A percentile compares a stretch with the other conserved stretches of the same genome.
Conservation (phyloP, 2,888 invertebrate species). For the Andrena bicolor region DNA sequence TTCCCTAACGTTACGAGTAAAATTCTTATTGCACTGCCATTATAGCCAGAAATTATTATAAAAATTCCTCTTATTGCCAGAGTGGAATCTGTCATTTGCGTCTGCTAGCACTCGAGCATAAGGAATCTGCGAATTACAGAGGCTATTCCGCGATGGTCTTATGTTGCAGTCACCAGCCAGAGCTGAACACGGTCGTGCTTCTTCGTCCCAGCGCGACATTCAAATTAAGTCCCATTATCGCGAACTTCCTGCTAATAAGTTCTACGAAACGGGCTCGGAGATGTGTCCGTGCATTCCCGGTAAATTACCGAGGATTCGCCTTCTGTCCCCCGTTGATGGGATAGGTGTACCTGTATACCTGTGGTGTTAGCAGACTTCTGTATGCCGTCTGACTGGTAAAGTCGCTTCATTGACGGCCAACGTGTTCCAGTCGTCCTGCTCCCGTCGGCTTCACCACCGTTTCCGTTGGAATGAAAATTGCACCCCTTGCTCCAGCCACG, state of each 20-base stretch:
- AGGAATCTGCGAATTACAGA: not conserved
- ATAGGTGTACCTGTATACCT: not conserved
- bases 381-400: slow-evolving; percentile 16
- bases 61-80: too few species aligned
- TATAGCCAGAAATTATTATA: too few species aligned
- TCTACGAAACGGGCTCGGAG: slow-evolving; percentile 26
- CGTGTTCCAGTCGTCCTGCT: slow-evolving; percentile 56
- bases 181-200: not conserved
- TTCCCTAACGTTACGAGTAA: too few species aligned
- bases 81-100: too few species aligned
- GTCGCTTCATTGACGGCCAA: slow-evolving; percentile 48
- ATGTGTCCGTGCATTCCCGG: slow-evolving; percentile 26
- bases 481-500: slow-evolving; percentile 48
- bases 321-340: slow-evolving; percentile 13
- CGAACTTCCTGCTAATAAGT: slow-evolving; percentile 28
- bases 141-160: not conserved
- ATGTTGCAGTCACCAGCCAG: not conserved
- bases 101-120: too few species aligned
- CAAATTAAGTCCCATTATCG: slow-evolving; percentile 44
- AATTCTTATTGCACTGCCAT: too few species aligned
- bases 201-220: slow-evolving; percentile 1
- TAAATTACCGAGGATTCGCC: slow-evolving; percentile 38
- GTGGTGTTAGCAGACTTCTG: not conserved
- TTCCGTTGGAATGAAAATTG: slow-evolving; percentile 75
- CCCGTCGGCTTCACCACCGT: slow-evolving; percentile 60